These are phyloP conservation scores for Gulo gulo DNA, from an alignment of 2,113 vertebrate genomes.

Conservation along the genomic window DNA sequence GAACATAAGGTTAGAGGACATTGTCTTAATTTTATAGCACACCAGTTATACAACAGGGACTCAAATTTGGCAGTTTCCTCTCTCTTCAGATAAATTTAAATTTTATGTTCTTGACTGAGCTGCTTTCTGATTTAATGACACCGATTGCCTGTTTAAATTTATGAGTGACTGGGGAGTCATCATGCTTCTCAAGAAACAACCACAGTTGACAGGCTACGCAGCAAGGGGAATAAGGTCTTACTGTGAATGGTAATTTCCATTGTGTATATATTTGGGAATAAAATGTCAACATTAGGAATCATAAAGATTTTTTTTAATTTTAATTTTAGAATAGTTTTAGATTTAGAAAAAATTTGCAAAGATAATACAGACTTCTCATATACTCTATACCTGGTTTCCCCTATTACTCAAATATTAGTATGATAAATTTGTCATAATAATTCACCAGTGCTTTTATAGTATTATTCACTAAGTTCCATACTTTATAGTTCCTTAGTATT, in stretches of 20 bases:
- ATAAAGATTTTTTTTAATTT: background rate
- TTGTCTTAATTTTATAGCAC: constrained; percentile 29
- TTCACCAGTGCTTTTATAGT: background rate
- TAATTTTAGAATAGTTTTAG: background rate
- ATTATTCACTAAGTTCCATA: background rate
- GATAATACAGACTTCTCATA: background rate
- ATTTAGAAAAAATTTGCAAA: background rate
- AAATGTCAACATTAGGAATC: background rate
- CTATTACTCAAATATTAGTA: background rate
- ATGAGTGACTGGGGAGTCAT: constrained; percentile 78
- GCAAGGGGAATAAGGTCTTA: constrained; percentile 78
- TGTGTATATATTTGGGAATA: constrained; percentile 37
- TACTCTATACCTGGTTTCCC: background rate
- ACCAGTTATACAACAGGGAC: background rate
- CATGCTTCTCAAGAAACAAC: constrained; percentile 77
- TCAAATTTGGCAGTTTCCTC: constrained; percentile 63
- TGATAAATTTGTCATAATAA: background rate
- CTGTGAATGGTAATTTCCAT: constrained; percentile 76
- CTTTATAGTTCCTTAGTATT: background rate
- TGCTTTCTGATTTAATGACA: constrained; percentile 75
- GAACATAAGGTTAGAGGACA: background rate
- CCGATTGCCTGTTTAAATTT: constrained; percentile 80
- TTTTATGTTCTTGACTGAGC: constrained; percentile 73
- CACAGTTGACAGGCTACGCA: constrained; percentile 73
- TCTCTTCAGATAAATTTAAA: constrained; percentile 71